A percentile compares a stretch with the other conserved stretches of the same genome.
phyloP scores from a whole-genome alignment of 1,140 invertebrate species.

The Neodiprion pinetum region DNA sequence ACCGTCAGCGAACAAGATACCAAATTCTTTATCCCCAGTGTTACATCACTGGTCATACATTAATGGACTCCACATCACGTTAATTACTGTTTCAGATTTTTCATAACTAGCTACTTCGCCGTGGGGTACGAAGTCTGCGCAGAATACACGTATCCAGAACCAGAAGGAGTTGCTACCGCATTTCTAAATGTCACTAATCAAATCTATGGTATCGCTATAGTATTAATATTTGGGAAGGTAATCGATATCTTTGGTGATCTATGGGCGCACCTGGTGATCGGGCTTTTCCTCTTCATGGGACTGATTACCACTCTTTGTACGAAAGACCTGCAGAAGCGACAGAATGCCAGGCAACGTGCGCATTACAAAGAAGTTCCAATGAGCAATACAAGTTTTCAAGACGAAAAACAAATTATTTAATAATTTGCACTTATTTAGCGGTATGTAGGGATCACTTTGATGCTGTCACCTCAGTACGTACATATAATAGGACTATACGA shows the following conservation, averaged over 20 bases:
- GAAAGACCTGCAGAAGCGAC: constrained; percentile 6
- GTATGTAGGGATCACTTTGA: too few species aligned
- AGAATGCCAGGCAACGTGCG: background rate
- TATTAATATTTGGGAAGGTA: constrained; percentile 6
- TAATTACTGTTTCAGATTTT: constrained; percentile 7
- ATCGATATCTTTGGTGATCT: background rate
- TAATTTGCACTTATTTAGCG: too few species aligned
- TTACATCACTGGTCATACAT: too few species aligned
- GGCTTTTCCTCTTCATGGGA: background rate
- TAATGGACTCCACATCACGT: background rate
- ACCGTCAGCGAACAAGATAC: too few species aligned
- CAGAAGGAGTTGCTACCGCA: constrained; percentile 6
- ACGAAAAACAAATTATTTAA: background rate
- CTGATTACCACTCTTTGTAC: background rate
- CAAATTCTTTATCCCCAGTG: too few species aligned
- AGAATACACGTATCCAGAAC: constrained; percentile 6
- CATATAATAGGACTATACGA: too few species aligned
- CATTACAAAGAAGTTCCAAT: background rate
- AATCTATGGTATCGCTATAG: background rate
- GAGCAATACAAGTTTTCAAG: background rate
- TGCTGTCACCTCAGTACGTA: too few species aligned
- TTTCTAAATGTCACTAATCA: constrained; percentile 5
- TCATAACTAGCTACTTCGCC: background rate
- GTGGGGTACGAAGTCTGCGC: constrained; percentile 12
- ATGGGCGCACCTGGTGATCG: background rate